phyloP scores from a whole-genome alignment of 2,888 invertebrate species.

The Ormyrus rosae region DNA sequence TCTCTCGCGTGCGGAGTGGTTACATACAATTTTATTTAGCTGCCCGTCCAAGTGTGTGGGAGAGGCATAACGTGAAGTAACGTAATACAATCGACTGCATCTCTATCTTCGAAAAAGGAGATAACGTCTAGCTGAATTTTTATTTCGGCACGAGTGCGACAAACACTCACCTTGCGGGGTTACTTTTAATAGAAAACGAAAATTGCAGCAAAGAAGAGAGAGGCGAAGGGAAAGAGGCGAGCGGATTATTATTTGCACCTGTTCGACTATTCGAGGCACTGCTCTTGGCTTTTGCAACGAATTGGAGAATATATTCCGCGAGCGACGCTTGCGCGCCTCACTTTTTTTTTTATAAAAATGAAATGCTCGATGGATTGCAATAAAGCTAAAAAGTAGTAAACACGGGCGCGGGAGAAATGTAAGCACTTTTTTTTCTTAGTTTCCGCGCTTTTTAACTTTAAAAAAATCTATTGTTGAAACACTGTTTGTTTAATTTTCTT shows the following conservation, averaged over 20 bases:
- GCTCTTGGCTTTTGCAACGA: not conserved
- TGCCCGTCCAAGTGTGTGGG: not conserved
- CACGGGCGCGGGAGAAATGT: constrained; percentile 49
- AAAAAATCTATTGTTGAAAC: no score
- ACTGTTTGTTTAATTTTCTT: not conserved
- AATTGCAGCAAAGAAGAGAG: not conserved
- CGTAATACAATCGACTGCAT: not conserved
- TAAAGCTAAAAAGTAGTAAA: constrained; percentile 47
- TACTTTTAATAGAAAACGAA: constrained; percentile 35
- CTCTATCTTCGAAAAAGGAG: no score
- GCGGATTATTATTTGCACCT: constrained; percentile 15
- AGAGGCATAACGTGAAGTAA: not conserved
- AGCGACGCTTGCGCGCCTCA: constrained; percentile 38
- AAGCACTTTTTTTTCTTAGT: constrained; percentile 35
- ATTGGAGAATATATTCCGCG: not conserved
- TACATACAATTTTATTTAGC: constrained; percentile 28
- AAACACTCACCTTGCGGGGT: constrained; percentile 23
- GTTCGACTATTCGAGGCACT: not conserved
- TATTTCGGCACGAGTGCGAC: not conserved
- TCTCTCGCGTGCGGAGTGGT: constrained; percentile 8
- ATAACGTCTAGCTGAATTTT: not conserved
- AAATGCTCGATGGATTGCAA: constrained; percentile 16
- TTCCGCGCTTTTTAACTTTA: no score
- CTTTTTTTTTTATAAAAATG: constrained; percentile 28
- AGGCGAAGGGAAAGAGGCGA: not conserved